Conservation (phyloP, 2,113 vertebrate species). For the Antechinus stuartii region DNA sequence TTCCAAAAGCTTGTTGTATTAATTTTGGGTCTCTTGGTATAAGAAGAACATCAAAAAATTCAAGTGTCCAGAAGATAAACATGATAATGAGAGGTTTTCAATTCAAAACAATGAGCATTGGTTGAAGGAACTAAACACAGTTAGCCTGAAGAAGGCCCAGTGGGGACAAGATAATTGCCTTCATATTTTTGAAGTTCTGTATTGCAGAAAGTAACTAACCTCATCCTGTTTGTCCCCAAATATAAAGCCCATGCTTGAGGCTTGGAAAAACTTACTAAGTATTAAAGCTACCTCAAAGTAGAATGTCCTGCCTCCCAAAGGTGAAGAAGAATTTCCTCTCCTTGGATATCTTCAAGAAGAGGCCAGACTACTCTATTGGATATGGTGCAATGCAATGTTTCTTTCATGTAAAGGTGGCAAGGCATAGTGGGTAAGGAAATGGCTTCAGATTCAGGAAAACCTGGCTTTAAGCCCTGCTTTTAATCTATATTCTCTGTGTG, state of each 20-base stretch:
- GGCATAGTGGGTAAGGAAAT: not conserved
- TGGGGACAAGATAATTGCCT: not conserved
- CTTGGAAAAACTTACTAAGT: not conserved
- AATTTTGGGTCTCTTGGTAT: not conserved
- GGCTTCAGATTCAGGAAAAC: not conserved
- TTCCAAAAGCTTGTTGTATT: not conserved
- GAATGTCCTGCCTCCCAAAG: not conserved
- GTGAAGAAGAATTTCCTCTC: not conserved
- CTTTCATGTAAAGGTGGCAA: not conserved
- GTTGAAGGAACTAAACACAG: not conserved
- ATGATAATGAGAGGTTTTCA: not conserved
- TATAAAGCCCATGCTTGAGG: not conserved
- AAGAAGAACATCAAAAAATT: not conserved
- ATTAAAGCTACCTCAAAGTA: not conserved
- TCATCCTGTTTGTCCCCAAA: not conserved
- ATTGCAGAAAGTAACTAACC: not conserved
- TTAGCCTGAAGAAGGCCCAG: not conserved
- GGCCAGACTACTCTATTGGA: not conserved
- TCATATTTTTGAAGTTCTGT: not conserved
- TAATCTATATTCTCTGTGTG: not conserved
- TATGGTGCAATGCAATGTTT: not conserved
- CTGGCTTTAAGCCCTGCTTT: not conserved
- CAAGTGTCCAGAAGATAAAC: not conserved
- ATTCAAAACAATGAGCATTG: not conserved
- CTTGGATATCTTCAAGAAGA: not conserved